Evolutionary conservation across 2,113 vertebrate genomes (phyloP), one percentile per base, ranked within the genome.

Genomic region (Columbina picui): DNA sequence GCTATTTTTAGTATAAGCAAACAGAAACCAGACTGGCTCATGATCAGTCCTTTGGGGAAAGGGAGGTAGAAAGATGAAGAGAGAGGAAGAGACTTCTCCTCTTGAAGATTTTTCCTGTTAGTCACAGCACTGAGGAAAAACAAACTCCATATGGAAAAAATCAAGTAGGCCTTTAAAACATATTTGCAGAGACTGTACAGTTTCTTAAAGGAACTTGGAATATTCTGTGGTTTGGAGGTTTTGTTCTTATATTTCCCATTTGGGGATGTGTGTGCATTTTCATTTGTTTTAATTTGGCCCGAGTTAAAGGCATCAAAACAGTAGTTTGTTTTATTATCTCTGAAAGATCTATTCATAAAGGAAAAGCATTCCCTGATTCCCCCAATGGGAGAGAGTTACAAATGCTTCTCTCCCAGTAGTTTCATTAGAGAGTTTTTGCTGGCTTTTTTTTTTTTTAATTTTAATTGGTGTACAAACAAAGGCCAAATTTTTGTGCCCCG

Each of bases 21-120:
- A 90, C 47, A 93, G 89, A 96, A 91, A 95, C 70, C 71, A 94
- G 91, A 90, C 89, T 80, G 82, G 74, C 85, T 86, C 23, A 90
- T 77, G 90, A 85, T 87, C 55, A 49, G 41, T 14, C 89, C 87
- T 77, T 88, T 87, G 84, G 90, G 93, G 70, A 95, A 89, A 92
- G 0, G 3, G 93, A 95, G 93, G 87, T 79, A 85, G 61, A 89
- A 91, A 45, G 91, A 94, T 82, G 84, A 87, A 90, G 89, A 86
- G 39, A 93, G 80, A 87, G 80, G 91, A 94, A 96, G 89, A 96
- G 76, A 79, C 84, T 90, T 93, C 93, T 87, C n/a, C 29, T 89
- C 74, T 91, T 90, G 93, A 94, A 96, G 75, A 92, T 96, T 96
- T 96, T 96, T 93, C 94, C 90, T 95, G 87, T 96, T 95, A 97